Evolutionary conservation across 1,140 invertebrate genomes (phyloP).

Genomic region (Drosophila pseudoobscura): DNA sequence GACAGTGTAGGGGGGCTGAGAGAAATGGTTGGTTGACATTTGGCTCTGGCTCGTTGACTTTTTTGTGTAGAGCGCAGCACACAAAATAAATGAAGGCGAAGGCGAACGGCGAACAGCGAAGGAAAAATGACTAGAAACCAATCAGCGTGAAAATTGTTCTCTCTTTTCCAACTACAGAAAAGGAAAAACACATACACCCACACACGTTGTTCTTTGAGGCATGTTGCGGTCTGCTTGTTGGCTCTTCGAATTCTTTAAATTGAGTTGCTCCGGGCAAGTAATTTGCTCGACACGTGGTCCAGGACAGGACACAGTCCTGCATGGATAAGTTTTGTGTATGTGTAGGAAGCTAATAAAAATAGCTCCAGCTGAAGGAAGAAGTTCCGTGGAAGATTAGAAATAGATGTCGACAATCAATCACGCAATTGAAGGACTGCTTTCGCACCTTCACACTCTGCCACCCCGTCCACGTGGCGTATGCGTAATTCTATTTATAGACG

Average conservation of each 20-base stretch:
- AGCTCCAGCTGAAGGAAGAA: neutral
- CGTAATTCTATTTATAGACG: constrained; percentile 72
- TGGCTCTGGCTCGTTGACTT: constrained; percentile 74
- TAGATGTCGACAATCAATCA: constrained; percentile 49
- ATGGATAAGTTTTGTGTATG: no score
- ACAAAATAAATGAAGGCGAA: constrained; percentile 59
- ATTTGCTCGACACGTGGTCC: constrained; percentile 19
- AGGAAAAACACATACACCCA: constrained; percentile 28
- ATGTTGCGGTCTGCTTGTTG: constrained; percentile 24
- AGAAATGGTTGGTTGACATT: constrained; percentile 55
- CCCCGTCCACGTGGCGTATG: constrained; percentile 61
- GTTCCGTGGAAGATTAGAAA: constrained; percentile 5
- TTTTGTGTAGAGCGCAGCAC: constrained; percentile 37
- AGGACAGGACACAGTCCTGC: neutral
- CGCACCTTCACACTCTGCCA: constrained; percentile 5
- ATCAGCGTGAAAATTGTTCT: constrained; percentile 78
- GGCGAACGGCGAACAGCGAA: constrained; percentile 39
- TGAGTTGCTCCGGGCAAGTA: constrained; percentile 46
- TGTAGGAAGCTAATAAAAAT: constrained; percentile 1
- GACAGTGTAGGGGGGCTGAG: no score
- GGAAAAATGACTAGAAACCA: constrained; percentile 71
- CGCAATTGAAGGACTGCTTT: constrained; percentile 30
- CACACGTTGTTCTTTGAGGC: constrained; percentile 40
- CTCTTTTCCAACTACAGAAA: constrained; percentile 18
- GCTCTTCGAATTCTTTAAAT: constrained; percentile 53